phyloP scores from a whole-genome alignment of 2,797 vertebrate genomes.

The Lithobates sylvaticus region DNA sequence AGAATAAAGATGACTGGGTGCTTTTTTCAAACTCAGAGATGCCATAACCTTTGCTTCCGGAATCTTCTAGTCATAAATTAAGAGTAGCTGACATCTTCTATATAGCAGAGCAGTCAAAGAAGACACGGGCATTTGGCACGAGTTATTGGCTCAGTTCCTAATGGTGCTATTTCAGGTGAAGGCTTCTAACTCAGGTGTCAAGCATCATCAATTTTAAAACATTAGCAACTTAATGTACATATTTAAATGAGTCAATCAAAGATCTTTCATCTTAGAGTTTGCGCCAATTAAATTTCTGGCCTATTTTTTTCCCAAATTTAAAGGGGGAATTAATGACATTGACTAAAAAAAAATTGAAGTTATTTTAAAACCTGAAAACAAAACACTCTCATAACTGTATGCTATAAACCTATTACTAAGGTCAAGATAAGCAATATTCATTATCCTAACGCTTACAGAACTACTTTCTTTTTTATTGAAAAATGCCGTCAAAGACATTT shows the following conservation, averaged over 20 bases:
- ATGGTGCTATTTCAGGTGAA: conserved; percentile 22
- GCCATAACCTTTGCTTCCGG: neutral
- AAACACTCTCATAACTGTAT: neutral
- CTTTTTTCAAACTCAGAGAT: neutral
- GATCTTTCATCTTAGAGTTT: neutral
- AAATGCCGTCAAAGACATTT: neutral
- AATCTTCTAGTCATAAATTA: neutral
- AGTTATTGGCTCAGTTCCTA: conserved; percentile 11
- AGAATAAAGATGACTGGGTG: neutral
- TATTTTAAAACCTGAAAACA: neutral
- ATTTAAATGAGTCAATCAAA: neutral
- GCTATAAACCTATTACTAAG: neutral
- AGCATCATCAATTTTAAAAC: neutral
- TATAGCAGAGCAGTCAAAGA: neutral
- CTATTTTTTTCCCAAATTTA: neutral
- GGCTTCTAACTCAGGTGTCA: conserved; percentile 3
- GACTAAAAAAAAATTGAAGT: neutral
- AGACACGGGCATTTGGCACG: neutral
- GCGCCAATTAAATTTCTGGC: neutral
- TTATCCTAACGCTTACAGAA: neutral
- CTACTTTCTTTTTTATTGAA: neutral
- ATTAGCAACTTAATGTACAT: conserved; percentile 7
- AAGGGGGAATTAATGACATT: neutral
- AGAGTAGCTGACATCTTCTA: neutral
- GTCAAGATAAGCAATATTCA: neutral